phyloP scores from a whole-genome alignment of 1,140 invertebrate genomes.

The silkworm (Bombyx mori) region DNA sequence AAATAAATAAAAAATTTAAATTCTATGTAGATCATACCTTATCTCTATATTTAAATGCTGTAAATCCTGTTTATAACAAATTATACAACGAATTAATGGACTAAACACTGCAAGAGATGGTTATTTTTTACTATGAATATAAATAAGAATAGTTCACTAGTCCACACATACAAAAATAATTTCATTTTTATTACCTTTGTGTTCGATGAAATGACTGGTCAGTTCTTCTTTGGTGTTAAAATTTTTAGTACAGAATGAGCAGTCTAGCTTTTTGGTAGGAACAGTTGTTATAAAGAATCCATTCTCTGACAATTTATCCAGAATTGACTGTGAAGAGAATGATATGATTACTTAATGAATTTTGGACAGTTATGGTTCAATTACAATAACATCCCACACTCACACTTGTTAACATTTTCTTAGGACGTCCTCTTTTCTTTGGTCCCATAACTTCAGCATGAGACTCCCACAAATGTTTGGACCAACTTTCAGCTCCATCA shows the following conservation, averaged over 20 bases:
- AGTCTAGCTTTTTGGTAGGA: conserved; percentile 19
- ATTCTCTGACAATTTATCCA: conserved; percentile 43
- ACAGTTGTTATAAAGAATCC: conserved; percentile 26
- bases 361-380: too few relatives aligned
- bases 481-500: conserved; percentile 30
- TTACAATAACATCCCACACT: conserved; percentile 7
- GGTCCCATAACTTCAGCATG: conserved; percentile 49
- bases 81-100: neutral
- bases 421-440: conserved; percentile 47
- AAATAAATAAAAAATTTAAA: conserved; percentile 12
- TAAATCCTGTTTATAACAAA: neutral
- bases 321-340: conserved; percentile 31
- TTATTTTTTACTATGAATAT: neutral
- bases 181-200: conserved; percentile 24
- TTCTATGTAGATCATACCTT: neutral
- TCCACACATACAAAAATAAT: too few relatives aligned
- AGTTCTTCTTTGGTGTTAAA: conserved; percentile 37
- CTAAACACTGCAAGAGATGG: neutral
- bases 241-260: conserved; percentile 31
- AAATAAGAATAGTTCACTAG: neutral
- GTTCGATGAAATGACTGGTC: conserved; percentile 19
- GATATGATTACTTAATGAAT: neutral
- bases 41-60: too few relatives aligned
- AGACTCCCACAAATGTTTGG: conserved; percentile 43
- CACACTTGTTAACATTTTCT: conserved; percentile 31